Base-by-base conservation (phyloP, 2,113 vertebrate species). In the Lophotis ruficrista region DNA sequence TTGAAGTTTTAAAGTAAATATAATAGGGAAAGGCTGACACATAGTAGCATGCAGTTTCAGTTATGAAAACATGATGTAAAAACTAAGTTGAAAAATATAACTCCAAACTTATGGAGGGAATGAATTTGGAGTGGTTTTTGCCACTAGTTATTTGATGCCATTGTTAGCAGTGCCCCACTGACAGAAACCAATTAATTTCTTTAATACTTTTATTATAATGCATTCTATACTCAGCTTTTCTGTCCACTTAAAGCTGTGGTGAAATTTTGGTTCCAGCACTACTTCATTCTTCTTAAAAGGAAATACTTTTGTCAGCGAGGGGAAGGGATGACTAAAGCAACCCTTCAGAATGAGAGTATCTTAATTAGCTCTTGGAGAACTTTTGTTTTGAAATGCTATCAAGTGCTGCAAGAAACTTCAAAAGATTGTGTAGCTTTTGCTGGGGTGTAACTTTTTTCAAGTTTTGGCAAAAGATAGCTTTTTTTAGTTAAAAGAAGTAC, bases 331-430 rank as follows among this genome's bases (percentile, higher is more conserved):
- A 64, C 62, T 47, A 41, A 83, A 87, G 30, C 35, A 91, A 23
- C 19, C 22, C 66, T 80, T 86, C 50, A 70, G 77, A 90, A 94
- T 1, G 12, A 82, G 33, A 24, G 18, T 79, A 48, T 56, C 57
- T 84, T 75, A 79, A 84, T 62, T 68, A 76, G 85, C 61, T 96
- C 79, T 75, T 48, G 43, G 69, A 96, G 94, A 92, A 66, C 91
- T 97, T 96, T 95, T 97, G 94, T 97, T 98, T 95, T 96, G 92
- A 96, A 98, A 93, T 82, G 76, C 83, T 96, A 48, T 91, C 60
- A 94, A 80, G 76, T 30, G 19, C 93, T 30, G 53, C 75, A 71
- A 89, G 91, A 20, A 53, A 84, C 90, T 97, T 97, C 86, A 93
- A 89, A 96, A 89, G 89, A 86, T 83, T 77, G 8, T 4, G 21